These are phyloP conservation scores for Endotricha flammealis DNA, from an alignment of 2,888 invertebrate species.

Conservation along the genomic window DNA sequence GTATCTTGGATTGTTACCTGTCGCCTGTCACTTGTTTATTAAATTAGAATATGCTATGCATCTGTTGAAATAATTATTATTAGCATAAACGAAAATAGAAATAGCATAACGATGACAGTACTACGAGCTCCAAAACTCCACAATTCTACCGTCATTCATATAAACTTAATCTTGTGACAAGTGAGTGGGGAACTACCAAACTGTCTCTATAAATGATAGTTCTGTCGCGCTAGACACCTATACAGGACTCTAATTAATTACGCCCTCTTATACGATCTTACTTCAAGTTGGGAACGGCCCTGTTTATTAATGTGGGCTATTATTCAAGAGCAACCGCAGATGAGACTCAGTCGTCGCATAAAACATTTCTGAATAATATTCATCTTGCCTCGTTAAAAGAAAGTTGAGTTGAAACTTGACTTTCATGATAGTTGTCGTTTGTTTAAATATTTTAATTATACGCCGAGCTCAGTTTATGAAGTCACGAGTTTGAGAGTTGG, in stretches of 20 bases:
- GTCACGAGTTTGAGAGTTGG: constrained; percentile 9
- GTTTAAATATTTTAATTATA: constrained; percentile 29
- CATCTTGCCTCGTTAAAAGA: constrained; percentile 56
- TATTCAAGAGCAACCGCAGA: constrained; percentile 67
- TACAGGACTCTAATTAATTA: constrained; percentile 61
- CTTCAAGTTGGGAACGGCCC: constrained; percentile 53
- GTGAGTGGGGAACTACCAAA: constrained; percentile 10
- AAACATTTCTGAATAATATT: constrained; percentile 60
- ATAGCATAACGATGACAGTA: no score
- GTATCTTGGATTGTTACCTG: no score
- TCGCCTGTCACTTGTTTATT: no score
- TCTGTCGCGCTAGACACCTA: constrained; percentile 39
- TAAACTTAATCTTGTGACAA: constrained; percentile 8
- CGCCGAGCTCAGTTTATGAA: constrained; percentile 9
- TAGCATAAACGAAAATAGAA: no score
- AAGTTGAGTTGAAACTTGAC: constrained; percentile 53
- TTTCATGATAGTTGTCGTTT: constrained; percentile 46
- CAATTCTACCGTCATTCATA: not conserved
- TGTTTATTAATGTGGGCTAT: constrained; percentile 71
- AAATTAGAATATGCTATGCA: no score
- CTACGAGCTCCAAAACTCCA: no score
- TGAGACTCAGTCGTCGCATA: constrained; percentile 54
- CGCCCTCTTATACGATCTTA: constrained; percentile 52
- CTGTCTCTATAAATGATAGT: constrained; percentile 51
- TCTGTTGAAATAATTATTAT: no score